These are phyloP conservation scores for Macrosteles quadrilineatus DNA, from an alignment of 1,140 invertebrate species.

Conservation along the genomic window DNA sequence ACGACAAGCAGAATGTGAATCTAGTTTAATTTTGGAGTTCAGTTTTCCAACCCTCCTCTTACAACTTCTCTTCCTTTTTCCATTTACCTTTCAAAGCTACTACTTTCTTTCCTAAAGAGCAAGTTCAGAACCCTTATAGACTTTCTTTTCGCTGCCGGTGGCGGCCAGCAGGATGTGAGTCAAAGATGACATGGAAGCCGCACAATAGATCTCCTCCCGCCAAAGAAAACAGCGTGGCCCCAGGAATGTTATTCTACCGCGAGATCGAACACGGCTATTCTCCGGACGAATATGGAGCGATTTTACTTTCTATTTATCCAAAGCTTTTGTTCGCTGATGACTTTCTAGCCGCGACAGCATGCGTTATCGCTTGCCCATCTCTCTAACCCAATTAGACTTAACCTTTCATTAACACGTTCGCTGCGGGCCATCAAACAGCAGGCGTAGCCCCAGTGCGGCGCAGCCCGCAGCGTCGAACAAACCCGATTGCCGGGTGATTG, in stretches of 20 bases:
- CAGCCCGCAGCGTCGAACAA: too few relatives aligned
- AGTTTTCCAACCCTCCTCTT: too few relatives aligned
- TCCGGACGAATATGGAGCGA: constrained; percentile 23
- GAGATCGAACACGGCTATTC: constrained; percentile 24
- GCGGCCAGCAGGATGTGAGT: neutral
- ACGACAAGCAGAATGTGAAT: too few relatives aligned
- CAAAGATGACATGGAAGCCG: neutral
- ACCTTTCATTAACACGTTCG: constrained; percentile 27
- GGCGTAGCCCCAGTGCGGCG: too few relatives aligned
- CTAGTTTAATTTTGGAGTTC: too few relatives aligned
- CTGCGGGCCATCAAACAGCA: too few relatives aligned
- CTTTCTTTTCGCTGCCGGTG: too few relatives aligned
- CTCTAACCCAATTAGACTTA: constrained; percentile 17
- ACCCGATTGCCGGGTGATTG: too few relatives aligned
- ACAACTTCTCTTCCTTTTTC: too few relatives aligned
- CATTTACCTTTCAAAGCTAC: too few relatives aligned
- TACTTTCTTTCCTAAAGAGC: too few relatives aligned
- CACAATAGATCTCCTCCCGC: neutral
- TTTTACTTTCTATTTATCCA: constrained; percentile 26
- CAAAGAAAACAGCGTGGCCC: constrained; percentile 16
- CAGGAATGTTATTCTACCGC: constrained; percentile 20
- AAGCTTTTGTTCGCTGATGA: constrained; percentile 22
- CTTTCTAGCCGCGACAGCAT: constrained; percentile 15
- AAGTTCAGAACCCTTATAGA: too few relatives aligned
- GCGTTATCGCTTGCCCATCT: constrained; percentile 11